Conservation (phyloP, 2,888 invertebrate species). For the Lottia scabra region DNA sequence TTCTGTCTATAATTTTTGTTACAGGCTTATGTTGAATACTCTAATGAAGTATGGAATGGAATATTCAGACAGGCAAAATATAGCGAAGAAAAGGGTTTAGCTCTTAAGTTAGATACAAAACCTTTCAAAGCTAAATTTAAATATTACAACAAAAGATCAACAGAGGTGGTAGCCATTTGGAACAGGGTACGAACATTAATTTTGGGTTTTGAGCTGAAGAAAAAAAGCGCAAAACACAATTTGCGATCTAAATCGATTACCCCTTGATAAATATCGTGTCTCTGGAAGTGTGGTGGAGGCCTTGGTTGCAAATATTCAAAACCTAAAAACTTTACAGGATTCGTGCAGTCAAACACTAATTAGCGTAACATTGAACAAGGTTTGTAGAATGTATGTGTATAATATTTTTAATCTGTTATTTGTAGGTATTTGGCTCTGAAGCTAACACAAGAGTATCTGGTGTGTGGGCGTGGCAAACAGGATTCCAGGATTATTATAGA, state of each 20-base stretch:
- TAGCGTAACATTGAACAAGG: too few species aligned
- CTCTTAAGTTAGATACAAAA: conserved; percentile 29
- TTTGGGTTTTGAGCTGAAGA: too few species aligned
- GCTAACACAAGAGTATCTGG: not conserved
- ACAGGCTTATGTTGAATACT: conserved; percentile 52
- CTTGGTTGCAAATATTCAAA: too few species aligned
- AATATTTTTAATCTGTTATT: not conserved
- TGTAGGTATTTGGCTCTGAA: not conserved
- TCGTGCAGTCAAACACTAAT: too few species aligned
- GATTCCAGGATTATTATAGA: conserved; percentile 41
- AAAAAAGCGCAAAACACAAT: too few species aligned
- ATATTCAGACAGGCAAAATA: conserved; percentile 49
- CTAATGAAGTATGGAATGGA: conserved; percentile 57
- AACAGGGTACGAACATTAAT: conserved; percentile 26
- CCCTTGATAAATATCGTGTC: too few species aligned
- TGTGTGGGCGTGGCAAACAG: conserved; percentile 50
- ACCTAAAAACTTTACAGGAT: too few species aligned
- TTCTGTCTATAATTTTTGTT: too few species aligned
- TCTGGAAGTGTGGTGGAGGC: too few species aligned
- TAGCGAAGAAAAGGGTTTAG: conserved; percentile 35
- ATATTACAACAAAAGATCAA: conserved; percentile 43
- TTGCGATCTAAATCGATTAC: too few species aligned
- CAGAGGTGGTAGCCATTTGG: conserved; percentile 42
- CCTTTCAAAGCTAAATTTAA: conserved; percentile 37
- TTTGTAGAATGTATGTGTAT: too few species aligned